Evolutionary conservation across 2,888 invertebrate genomes (phyloP), one percentile per base, ranked within the genome.

Genomic region (Camptogramma bilineatum): DNA sequence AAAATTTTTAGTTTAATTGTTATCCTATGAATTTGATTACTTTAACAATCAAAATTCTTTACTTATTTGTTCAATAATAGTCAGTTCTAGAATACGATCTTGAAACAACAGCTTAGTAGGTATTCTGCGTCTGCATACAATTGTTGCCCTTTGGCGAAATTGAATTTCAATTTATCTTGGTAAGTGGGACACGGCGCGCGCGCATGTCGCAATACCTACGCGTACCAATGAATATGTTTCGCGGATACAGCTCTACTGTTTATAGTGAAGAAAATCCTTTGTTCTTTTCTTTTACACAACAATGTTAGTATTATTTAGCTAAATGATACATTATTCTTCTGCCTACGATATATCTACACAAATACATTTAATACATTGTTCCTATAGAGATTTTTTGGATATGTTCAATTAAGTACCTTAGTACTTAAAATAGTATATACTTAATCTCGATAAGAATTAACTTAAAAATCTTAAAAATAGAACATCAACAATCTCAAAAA

Each of bases 91-190:
- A 59, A 52, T 31, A 34, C 46, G 34, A 34, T 19, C 24, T 18
- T 39, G 42, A 28, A 42, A 59, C 61, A 64, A 71, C 68, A 64
- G 64, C 68, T 77, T 75, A 78, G 76, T n/a, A n/a, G n/a, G n/a
- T 81, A 85, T 85, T 85, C 84, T 79, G 74, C 71, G 52, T 74
- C 68, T 75, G 79, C 80, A 75, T 77, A 79, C 82, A 78, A 83
- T 80, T 79, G 80, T 81, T 87, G 88, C 87, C 88, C 88, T 90
- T 90, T 87, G 86, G 87, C 86, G 86, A 90, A 90, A 90, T 90
- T 88, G 87, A 89, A 89, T 87, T 88, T 88, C 86, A 90, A 90
- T 89, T 87, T 87, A 88, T 89, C 87, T 87, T 86, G 75, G 83
- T 87, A 90, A 88, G 88, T 90, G 74, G 90, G 87, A 83, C 90